Conservation (phyloP, 2,797 vertebrate genomes). For the Anguilla anguilla region DNA sequence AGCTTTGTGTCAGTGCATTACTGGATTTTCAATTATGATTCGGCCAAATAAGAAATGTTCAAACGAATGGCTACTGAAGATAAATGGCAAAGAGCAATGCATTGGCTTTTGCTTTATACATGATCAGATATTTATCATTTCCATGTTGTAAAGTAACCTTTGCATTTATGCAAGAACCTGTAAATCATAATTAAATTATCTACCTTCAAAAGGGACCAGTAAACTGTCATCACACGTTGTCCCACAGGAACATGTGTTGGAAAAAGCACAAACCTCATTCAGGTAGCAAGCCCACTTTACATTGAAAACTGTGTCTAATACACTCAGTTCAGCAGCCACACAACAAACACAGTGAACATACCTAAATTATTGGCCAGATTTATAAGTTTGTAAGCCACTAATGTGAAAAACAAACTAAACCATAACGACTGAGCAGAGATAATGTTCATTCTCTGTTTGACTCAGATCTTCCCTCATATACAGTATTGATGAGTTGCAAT, state of each 20-base stretch:
- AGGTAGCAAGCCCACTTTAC: neutral
- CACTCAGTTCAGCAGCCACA: neutral
- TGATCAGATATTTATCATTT: constrained; percentile 2
- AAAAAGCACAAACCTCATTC: neutral
- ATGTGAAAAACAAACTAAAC: constrained; percentile 34
- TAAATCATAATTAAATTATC: neutral
- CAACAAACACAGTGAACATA: constrained; percentile 9
- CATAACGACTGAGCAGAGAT: neutral
- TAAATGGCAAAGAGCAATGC: neutral
- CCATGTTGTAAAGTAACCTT: neutral
- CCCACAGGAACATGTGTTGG: neutral
- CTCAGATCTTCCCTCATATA: constrained; percentile 31
- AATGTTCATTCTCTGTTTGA: constrained; percentile 5
- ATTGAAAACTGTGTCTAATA: neutral
- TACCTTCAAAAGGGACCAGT: neutral
- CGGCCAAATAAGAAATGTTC: neutral
- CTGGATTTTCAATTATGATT: neutral
- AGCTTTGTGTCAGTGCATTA: neutral
- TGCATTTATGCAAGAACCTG: constrained; percentile 6
- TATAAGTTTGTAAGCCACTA: constrained; percentile 1
- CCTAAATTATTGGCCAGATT: constrained; percentile 11
- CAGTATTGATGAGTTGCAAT: constrained; percentile 4
- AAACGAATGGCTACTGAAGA: neutral
- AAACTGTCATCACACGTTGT: neutral
- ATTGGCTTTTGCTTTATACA: neutral